phyloP scores from a whole-genome alignment of 1,140 invertebrate genomes.

The Brachionus koreanus region DNA sequence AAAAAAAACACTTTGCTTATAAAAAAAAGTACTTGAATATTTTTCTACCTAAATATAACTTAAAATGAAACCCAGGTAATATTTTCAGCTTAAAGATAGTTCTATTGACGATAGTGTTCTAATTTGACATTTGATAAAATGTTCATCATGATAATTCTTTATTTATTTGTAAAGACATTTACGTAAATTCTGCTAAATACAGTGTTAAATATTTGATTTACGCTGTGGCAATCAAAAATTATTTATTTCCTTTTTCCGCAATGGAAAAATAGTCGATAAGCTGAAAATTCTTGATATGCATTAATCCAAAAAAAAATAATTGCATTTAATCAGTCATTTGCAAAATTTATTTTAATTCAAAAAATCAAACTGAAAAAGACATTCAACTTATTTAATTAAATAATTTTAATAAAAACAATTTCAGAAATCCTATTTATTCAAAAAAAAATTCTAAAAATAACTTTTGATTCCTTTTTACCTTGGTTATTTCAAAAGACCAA shows the following conservation, averaged over 20 bases:
- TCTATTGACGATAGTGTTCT: not conserved
- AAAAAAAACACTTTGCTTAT: not conserved
- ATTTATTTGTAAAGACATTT: not conserved
- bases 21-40: not conserved
- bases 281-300: not conserved
- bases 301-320: not conserved
- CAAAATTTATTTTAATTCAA: not conserved
- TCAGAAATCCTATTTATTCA: not conserved
- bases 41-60: not conserved
- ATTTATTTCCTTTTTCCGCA: not conserved
- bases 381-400: not conserved
- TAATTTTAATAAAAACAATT: not conserved
- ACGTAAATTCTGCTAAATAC: not conserved
- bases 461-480: not conserved
- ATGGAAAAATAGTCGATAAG: not conserved
- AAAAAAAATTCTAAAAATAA: not conserved
- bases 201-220: not conserved
- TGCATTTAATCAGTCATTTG: not conserved
- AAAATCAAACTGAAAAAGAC: not conserved
- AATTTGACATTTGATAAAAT: not conserved
- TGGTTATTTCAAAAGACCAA: not conserved
- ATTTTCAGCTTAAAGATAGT: not conserved
- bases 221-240: not conserved
- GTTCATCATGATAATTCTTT: not conserved
- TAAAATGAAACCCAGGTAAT: not conserved